Evolutionary conservation across 2,797 vertebrate genomes (phyloP).

Genomic region (Eremophila alpestris): DNA sequence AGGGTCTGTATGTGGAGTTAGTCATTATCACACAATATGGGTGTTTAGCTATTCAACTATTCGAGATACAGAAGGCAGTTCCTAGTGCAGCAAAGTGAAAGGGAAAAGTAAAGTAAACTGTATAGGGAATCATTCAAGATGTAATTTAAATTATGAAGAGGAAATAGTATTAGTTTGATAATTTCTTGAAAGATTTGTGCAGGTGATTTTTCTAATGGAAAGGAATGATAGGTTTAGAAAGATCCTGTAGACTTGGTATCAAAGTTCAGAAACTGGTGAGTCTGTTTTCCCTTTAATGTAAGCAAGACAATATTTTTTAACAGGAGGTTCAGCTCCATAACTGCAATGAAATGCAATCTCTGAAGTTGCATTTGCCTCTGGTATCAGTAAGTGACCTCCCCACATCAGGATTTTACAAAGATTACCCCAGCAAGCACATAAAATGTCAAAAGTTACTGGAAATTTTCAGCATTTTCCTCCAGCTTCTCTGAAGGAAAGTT

Average conservation of each 20-base stretch:
- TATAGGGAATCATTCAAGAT: not conserved
- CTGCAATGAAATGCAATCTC: not conserved
- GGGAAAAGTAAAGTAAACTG: not conserved
- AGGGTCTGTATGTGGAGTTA: not conserved
- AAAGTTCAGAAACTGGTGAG: not conserved
- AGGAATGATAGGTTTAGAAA: not conserved
- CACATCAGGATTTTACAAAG: not conserved
- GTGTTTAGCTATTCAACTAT: not conserved
- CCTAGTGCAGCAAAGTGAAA: not conserved
- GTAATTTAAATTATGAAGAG: not conserved
- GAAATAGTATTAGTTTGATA: not conserved
- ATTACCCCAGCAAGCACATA: constrained; percentile 11
- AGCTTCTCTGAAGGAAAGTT: constrained; percentile 32
- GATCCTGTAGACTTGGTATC: not conserved
- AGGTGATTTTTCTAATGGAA: not conserved
- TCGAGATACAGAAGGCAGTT: not conserved
- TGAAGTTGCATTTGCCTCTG: not conserved
- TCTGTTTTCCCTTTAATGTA: not conserved
- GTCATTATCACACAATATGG: not conserved
- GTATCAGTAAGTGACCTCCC: not conserved
- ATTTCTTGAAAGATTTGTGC: not conserved
- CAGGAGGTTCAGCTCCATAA: not conserved
- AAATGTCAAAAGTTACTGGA: constrained; percentile 26
- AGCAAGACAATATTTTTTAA: not conserved
- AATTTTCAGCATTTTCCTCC: constrained; percentile 10